Base-by-base conservation (phyloP, 2,113 vertebrate species). In the Odontesthes bonariensis region DNA sequence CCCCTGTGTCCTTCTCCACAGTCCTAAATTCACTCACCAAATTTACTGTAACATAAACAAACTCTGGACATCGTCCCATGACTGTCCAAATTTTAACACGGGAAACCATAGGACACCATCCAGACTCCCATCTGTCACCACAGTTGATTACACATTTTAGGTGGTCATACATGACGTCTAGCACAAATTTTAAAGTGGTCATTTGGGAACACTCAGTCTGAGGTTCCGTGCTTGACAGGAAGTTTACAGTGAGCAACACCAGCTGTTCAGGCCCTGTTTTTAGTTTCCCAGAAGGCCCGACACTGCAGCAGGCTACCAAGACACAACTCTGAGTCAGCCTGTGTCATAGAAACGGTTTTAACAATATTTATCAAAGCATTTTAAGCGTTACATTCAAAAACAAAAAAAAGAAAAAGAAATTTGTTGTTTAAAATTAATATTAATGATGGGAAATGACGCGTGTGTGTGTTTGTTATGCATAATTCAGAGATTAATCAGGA, bases 201-300 rank as follows among this genome's bases (percentile, higher is more conserved):
- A 60, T 89, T 83, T 74, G 86, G 87, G 83, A 85, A 56, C 46
- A 23, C 68, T 85, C 82, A 33, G 68, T 63, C 66, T 69, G 66
- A 60, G 78, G 72, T 72, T 83, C 64, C 59, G 46, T 54, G 79
- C 69, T 46, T 70, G 78, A 86, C 81, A 59, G 58, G 68, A 89
- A 82, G 78, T 90, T 88, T 86, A 90, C 79, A 68, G 84, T 81
- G 88, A 90, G 84, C 55, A 61, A 63, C 71, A 79, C 62, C 85
- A 90, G 83, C 86, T 86, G 82, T 76, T 70, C 81, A 74, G 69
- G 69, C 32, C 31, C 44, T 49, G 62, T 72, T 79, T 72, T 82
- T 77, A 81, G 63, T 58, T 69, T 73, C 51, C 60, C 73, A 67
- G 60, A 75, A 82, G 0, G 51, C 62, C 73, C 58, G 64, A 75